Base-by-base conservation (phyloP, 2,113 vertebrate species). In the Dermatemys mawii region DNA sequence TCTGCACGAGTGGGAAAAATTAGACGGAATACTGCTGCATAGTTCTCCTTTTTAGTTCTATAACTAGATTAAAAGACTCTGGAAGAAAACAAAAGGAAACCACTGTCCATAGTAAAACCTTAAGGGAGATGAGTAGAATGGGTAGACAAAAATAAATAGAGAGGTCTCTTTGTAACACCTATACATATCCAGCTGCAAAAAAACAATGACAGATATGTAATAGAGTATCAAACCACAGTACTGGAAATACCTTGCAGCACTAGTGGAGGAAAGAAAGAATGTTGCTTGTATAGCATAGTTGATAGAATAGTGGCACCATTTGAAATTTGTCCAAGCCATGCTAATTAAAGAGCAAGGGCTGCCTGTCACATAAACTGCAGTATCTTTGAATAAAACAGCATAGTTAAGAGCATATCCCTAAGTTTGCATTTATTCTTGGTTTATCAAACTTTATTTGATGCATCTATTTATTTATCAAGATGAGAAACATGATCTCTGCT, bases 231-330 rank as follows among this genome's bases (percentile, higher is more conserved):
- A 29, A 51, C 84, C 21, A 2, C 1, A 81, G 75, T 57, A 78
- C 93, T 53, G 53, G 88, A 94, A 55, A 83, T 94, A 83, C 89
- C 93, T 92, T 92, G 90, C 95, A 84, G 95, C 48, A 78, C n/a
- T 67, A 90, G 54, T 27, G 44, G 79, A 73, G 22, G 81, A 78
- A 54, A 29, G 14, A 32, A 0, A 8, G n/a, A 73, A 73, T 38
- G 38, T 11, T 41, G 8, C 21, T 32, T 32, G 38, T 29, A 3
- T 11, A 83, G 86, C 84, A 13, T 2, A 38, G 32, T 48, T 46
- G 82, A 41, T 41, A 57, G 83, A 29, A 24, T 1, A 5, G 1
- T 50, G 87, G 44, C 54, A 11, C 0, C 0, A 38, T 27, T 5
- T 70, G 79, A 86, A 86, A 93, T 22, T 38, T 63, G 70, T 12